Percentiles rank a stretch among this genome's conserved stretches.
Evolutionary conservation across 2,113 vertebrate genomes (phyloP).

Genomic region (Myotis lucifugus): DNA sequence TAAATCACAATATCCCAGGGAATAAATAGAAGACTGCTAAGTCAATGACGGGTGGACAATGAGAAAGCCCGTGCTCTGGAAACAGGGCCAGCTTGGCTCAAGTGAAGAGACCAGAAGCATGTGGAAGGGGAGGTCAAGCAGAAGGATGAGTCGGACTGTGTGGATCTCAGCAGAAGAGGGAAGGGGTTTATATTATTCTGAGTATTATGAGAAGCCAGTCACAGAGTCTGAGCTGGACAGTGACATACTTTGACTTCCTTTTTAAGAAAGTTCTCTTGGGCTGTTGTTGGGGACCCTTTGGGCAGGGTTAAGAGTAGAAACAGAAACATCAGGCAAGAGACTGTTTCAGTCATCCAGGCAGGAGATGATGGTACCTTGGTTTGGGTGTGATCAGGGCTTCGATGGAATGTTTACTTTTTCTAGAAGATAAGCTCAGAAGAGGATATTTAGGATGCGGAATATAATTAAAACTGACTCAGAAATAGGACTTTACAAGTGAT

Average conservation of each 20-base stretch:
- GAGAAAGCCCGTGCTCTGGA: background rate
- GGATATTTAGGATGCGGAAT: background rate
- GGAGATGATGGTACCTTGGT: background rate
- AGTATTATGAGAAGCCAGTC: background rate
- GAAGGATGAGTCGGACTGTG: background rate
- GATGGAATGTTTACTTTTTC: background rate
- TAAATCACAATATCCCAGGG: background rate
- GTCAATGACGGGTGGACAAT: rapidly evolving
- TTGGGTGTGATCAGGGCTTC: background rate
- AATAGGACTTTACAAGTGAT: background rate
- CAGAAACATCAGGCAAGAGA: background rate
- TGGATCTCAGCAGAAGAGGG: background rate
- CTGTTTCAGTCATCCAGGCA: background rate
- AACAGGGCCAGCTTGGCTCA: background rate
- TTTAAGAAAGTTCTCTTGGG: background rate
- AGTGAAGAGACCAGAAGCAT: background rate
- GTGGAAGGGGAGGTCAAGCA: background rate
- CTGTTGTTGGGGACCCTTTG: background rate
- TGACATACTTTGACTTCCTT: background rate
- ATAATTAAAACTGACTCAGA: background rate
- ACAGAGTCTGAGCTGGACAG: background rate
- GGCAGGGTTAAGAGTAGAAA: background rate
- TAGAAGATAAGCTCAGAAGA: background rate
- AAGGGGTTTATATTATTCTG: background rate
- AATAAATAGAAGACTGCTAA: background rate